Conservation (phyloP, 2,113 vertebrate species). For the Anolis sagrei region DNA sequence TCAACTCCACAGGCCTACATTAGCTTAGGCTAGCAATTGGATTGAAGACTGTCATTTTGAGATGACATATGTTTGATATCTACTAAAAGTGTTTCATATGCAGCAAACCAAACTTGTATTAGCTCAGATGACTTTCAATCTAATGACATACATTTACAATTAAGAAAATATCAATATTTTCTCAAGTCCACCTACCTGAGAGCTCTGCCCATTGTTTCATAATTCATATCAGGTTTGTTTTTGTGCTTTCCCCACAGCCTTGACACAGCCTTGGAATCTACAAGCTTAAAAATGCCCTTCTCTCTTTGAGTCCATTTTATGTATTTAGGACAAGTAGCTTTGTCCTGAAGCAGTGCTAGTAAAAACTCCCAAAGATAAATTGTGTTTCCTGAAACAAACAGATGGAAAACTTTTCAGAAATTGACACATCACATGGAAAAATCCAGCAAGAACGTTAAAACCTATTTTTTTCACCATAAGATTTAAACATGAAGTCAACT, state of each 20-base stretch:
- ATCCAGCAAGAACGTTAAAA: neutral
- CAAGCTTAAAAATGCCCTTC: conserved; percentile 96
- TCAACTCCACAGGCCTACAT: no score
- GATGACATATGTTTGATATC: neutral
- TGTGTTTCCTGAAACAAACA: conserved; percentile 86
- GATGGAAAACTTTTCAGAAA: conserved; percentile 30
- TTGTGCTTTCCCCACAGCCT: conserved; percentile 97
- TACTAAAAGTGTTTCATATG: neutral
- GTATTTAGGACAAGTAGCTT: conserved; percentile 94
- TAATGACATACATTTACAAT: no score
- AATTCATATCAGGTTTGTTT: conserved; percentile 99
- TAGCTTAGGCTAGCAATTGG: no score
- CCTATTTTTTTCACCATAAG: no score
- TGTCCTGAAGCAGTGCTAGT: conserved; percentile 94
- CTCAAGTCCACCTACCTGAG: conserved; percentile 83
- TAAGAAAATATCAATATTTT: neutral
- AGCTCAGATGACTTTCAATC: neutral
- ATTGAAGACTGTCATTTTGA: neutral
- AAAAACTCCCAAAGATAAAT: conserved; percentile 99
- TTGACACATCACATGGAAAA: neutral
- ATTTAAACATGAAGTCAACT: neutral
- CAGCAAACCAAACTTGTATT: neutral
- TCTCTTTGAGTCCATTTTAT: conserved; percentile 97
- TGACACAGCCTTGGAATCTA: conserved; percentile 97
- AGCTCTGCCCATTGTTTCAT: conserved; percentile 98